Percentiles rank a stretch among this genome's conserved stretches.
phyloP scores from a whole-genome alignment of 2,113 vertebrate species.

The Platycercus adscitus region DNA sequence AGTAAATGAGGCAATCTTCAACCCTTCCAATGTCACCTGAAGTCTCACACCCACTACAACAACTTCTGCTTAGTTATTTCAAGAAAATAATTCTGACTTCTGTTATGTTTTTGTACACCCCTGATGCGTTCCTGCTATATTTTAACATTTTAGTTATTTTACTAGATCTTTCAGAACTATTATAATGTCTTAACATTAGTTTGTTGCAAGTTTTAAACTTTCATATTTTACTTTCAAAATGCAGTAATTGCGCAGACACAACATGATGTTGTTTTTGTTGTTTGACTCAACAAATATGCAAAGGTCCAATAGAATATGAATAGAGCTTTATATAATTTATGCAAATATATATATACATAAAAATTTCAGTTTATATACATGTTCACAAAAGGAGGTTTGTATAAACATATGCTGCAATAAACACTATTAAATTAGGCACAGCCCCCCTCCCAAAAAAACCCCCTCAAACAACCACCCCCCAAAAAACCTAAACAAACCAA shows the following conservation, averaged over 20 bases:
- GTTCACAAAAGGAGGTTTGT: neutral
- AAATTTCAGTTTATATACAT: neutral
- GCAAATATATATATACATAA: neutral
- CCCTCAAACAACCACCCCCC: neutral
- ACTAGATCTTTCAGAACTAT: neutral
- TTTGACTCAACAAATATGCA: neutral
- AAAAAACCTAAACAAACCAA: neutral
- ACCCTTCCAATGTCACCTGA: neutral
- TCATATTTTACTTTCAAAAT: neutral
- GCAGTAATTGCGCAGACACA: neutral
- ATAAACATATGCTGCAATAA: neutral
- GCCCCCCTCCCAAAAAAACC: no score
- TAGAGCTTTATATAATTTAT: neutral
- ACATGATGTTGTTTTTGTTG: neutral
- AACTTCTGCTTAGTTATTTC: neutral
- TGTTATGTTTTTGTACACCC: fast-evolving
- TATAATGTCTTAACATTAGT: neutral
- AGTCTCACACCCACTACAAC: neutral
- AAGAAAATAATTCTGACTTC: neutral
- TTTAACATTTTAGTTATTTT: neutral
- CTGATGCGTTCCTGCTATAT: neutral
- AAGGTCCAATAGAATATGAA: neutral
- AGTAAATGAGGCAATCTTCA: neutral
- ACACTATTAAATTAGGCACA: neutral
- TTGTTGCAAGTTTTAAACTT: neutral